Base-by-base conservation (phyloP, 2,113 vertebrate species). In the Gnathonemus echidnorhynchus region DNA sequence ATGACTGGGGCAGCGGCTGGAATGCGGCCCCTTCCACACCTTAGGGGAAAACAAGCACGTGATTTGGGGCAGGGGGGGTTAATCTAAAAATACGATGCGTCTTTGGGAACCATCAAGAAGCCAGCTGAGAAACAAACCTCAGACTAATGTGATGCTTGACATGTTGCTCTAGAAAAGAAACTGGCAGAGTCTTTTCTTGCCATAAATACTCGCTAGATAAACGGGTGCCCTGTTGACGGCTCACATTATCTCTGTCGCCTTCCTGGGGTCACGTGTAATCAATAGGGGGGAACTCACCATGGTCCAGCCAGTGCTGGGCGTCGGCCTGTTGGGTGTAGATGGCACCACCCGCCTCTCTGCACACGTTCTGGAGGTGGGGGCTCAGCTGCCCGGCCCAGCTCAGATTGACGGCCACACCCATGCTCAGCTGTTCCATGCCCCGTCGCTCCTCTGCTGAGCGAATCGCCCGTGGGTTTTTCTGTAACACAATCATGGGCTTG, bases 381-480 rank as follows among this genome's bases (percentile, higher is more conserved):
- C 98, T 99, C 90, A 99, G 97, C 90, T 97, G 97, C 50, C 92
- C 96, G 1, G 95, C 97, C 91, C 94, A 97, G 93, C 96, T 99
- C 90, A 99, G 96, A 92, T 99, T 99, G 88, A 99, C 97, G 0
- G 96, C 96, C 0, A 96, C 91, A 1, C 97, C 97, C 98, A 99
- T 98, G 92, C 94, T 96, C 89, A 99, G 95, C 8, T 96, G 96
- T 87, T 99, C 98, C 39, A 95, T 92, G 0, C 95, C 96, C 1
- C 97, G 90, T 19, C 96, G 95, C 93, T 99, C 98, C 92, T 99
- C 98, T 0, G 98, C 98, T 92, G 97, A 94, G 21, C 98, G 95
- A 89, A 99, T 97, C 0, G 97, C 97, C 24, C 95, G 95, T 1
- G 98, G 98, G 88, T 99, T 99, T 95, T 98, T 99, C 98, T 99